A percentile compares a stretch with the other conserved stretches of the same genome.
phyloP scores from a whole-genome alignment of 1,140 invertebrate species.

The Scaptomyza graminum region DNA sequence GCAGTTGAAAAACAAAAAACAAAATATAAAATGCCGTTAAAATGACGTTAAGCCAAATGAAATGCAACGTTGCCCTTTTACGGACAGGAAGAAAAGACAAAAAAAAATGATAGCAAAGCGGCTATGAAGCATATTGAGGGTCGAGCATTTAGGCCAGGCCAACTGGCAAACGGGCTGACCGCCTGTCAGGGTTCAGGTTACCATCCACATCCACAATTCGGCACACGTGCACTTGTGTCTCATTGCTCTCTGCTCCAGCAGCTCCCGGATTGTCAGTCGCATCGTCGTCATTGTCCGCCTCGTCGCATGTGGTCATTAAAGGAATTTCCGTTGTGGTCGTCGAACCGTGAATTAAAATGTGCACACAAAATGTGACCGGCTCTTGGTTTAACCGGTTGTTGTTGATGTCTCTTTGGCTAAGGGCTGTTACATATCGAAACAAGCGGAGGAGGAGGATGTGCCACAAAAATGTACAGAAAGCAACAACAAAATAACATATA shows the following conservation, averaged over 20 bases:
- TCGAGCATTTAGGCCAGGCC: constrained; percentile 41
- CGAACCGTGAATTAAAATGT: constrained; percentile 72
- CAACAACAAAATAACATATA: constrained; percentile 18
- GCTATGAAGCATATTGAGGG: constrained; percentile 5
- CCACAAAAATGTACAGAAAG: constrained; percentile 27
- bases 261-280: constrained; percentile 6
- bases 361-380: constrained; percentile 44
- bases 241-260: constrained; percentile 11
- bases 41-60: constrained; percentile 36
- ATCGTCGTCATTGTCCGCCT: constrained; percentile 51
- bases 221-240: constrained; percentile 58
- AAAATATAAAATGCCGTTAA: constrained; percentile 33
- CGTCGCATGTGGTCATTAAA: constrained; percentile 73
- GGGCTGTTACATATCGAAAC: too few relatives aligned
- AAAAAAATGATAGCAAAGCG: neutral
- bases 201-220: neutral
- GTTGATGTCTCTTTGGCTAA: neutral
- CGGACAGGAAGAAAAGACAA: constrained; percentile 6
- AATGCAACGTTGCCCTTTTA: constrained; percentile 47
- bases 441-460: constrained; percentile 2
- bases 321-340: constrained; percentile 72
- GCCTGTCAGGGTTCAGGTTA: constrained; percentile 35
- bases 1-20: constrained; percentile 14
- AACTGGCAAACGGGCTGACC: constrained; percentile 15
- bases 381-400: neutral